A percentile compares a stretch with the other conserved stretches of the same genome.
Conservation (phyloP, 2,797 vertebrate genomes). For the Lacerta agilis region DNA sequence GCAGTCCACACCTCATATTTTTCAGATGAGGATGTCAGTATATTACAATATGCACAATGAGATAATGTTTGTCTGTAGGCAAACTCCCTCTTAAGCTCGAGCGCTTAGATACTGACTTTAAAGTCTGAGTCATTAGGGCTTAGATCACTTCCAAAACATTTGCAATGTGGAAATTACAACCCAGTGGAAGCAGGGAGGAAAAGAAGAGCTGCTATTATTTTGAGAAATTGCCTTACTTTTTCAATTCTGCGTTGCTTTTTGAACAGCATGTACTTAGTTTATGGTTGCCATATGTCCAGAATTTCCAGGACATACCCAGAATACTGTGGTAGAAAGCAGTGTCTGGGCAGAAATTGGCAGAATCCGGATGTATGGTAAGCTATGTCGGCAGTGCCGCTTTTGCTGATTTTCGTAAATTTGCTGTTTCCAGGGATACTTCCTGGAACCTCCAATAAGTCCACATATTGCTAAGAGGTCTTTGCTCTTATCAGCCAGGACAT, state of each 20-base stretch:
- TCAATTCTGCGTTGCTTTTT: not conserved
- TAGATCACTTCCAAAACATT: not conserved
- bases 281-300: too few relatives aligned
- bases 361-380: too few relatives aligned
- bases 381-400: too few relatives aligned
- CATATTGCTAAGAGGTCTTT: slow-evolving; percentile 1
- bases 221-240: not conserved
- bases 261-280: slow-evolving; percentile 1
- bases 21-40: not conserved
- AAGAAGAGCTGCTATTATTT: not conserved
- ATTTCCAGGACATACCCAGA: too few relatives aligned
- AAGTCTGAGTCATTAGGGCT: not conserved
- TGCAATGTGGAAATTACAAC: not conserved
- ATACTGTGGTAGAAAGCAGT: too few relatives aligned
- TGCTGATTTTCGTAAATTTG: too few relatives aligned
- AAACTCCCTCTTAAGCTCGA: not conserved
- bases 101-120: not conserved
- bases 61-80: slow-evolving; percentile 12
- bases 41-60: slow-evolving; percentile 5
- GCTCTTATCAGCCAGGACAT: not conserved
- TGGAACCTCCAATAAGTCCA: not conserved
- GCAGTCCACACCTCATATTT: slow-evolving; percentile 21
- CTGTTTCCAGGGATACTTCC: not conserved
- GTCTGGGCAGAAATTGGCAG: too few relatives aligned
- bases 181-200: not conserved